Conservation (phyloP, 2,888 invertebrate genomes). For the Biston betularia region DNA sequence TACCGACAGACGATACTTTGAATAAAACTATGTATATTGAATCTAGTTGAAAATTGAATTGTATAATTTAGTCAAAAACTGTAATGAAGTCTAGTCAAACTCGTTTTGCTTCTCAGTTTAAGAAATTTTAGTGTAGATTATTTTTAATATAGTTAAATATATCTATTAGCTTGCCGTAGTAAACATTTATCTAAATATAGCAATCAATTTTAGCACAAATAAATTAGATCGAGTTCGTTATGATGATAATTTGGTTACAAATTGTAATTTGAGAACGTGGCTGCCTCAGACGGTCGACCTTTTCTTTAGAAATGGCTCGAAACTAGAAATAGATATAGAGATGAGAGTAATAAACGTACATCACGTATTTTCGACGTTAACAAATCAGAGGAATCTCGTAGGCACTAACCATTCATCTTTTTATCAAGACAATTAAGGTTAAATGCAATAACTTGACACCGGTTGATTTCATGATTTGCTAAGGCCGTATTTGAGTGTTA, state of each 20-base stretch:
- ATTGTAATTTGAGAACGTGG: constrained; percentile 10
- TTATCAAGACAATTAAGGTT: not conserved
- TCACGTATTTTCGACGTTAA: not conserved
- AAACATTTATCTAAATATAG: not conserved
- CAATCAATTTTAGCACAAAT: not conserved
- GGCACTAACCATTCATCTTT: not conserved
- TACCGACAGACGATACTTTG: not conserved
- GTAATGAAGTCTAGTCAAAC: not conserved
- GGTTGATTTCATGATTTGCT: not conserved
- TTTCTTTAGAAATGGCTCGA: constrained; percentile 4
- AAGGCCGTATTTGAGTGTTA: not conserved
- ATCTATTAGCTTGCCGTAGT: no score
- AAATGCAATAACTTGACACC: no score
- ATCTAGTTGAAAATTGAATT: not conserved
- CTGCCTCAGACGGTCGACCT: constrained; percentile 2
- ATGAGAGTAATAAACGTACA: not conserved
- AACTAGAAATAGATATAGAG: constrained; percentile 3
- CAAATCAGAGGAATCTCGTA: not conserved
- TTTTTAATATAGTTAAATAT: not conserved
- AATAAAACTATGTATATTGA: not conserved
- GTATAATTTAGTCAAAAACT: not conserved
- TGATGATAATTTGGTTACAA: constrained; percentile 9
- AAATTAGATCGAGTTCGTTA: constrained; percentile 4
- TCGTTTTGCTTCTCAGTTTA: not conserved
- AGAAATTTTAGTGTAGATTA: not conserved